phyloP scores from a whole-genome alignment of 2,888 invertebrate genomes.

The Nineta flava region DNA sequence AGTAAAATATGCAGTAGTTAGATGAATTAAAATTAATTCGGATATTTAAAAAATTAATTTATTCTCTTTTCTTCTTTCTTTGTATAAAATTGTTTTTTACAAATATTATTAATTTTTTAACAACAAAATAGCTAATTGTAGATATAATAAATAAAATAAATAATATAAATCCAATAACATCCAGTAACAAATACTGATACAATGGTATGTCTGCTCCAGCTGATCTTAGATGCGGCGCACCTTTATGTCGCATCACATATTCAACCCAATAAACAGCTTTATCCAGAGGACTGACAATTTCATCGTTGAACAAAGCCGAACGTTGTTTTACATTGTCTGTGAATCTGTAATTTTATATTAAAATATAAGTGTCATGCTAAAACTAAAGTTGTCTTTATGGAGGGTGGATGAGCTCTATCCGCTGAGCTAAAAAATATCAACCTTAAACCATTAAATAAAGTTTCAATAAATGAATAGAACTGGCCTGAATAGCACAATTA shows the following conservation, averaged over 20 bases:
- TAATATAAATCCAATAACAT: not conserved
- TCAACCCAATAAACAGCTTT: not conserved
- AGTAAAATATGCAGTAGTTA: no score
- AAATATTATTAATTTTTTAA: not conserved
- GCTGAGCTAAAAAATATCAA: no score
- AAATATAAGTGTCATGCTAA: no score
- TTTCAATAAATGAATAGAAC: no score
- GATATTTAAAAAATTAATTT: no score
- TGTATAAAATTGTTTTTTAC: no score
- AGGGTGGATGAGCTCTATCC: no score
- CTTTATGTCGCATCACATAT: not conserved
- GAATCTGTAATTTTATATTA: not conserved
- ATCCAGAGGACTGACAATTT: not conserved
- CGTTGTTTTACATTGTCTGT: not conserved
- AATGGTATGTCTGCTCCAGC: not conserved
- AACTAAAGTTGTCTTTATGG: no score
- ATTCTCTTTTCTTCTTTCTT: no score
- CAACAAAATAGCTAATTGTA: not conserved
- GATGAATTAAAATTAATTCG: no score
- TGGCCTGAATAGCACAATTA: no score
- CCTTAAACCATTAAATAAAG: no score
- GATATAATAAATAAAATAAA: not conserved
- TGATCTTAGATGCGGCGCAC: not conserved
- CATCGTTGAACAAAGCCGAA: not conserved
- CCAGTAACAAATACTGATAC: not conserved